A percentile compares a stretch with the other conserved stretches of the same genome.
phyloP scores from a whole-genome alignment of 2,113 vertebrate species.

The Crotalus helleri region DNA sequence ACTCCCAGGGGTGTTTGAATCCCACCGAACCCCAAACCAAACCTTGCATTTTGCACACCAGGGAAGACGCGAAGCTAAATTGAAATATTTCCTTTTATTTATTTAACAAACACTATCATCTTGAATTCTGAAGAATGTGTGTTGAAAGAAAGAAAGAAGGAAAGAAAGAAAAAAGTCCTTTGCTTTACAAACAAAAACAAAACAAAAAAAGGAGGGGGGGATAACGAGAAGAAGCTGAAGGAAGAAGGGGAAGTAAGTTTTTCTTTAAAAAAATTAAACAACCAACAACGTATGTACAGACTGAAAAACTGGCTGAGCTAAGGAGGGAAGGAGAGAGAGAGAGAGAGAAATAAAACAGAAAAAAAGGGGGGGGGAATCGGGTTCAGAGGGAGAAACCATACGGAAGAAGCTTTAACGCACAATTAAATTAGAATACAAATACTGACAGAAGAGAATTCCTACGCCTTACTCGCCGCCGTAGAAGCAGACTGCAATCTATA shows the following conservation, averaged over 20 bases:
- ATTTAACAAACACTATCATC: constrained; percentile 75
- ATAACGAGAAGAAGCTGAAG: background rate
- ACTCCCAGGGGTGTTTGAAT: background rate
- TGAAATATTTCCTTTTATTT: constrained; percentile 68
- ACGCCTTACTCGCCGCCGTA: constrained; percentile 49
- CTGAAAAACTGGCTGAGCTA: constrained; percentile 53
- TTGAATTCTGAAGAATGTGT: constrained; percentile 48
- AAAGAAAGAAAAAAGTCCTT: constrained; percentile 53
- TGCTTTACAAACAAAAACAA: constrained; percentile 46
- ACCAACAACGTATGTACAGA: constrained; percentile 59
- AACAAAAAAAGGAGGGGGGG: background rate
- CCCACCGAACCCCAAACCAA: background rate
- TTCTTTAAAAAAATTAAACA: background rate
- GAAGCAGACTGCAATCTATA: constrained; percentile 32
- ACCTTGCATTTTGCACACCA: background rate
- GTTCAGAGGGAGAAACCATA: constrained; percentile 46
- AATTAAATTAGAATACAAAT: constrained; percentile 79
- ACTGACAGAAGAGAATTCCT: constrained; percentile 54
- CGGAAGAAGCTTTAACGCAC: constrained; percentile 47
- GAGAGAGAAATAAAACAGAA: no score
- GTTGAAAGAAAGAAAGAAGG: constrained; percentile 1
- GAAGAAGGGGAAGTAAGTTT: background rate
- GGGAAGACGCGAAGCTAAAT: constrained; percentile 7
- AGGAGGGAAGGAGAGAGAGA: constrained; percentile 12
- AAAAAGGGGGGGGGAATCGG: background rate